Evolutionary conservation across 2,113 vertebrate genomes (phyloP), one percentile per base, ranked within the genome.

Genomic region (Muntiacus reevesi): DNA sequence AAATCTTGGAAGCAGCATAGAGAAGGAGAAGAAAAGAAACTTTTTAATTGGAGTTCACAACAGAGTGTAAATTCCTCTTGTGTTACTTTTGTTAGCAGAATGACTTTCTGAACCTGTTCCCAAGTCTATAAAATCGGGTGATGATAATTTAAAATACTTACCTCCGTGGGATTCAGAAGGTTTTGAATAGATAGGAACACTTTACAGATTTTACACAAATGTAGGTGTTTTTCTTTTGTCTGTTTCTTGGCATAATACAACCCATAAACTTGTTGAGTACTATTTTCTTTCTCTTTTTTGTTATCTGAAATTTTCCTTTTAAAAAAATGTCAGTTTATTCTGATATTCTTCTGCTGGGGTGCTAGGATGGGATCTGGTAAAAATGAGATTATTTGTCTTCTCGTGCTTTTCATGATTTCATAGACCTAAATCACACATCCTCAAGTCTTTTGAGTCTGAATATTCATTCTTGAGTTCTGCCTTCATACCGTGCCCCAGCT

Each of bases 121-220:
- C 64, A 90, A 85, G 36, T 93, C 64, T 86, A 30, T 83, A 87
- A 91, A 92, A 86, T 67, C 91, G 11, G 4, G 0, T 62, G 52
- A 40, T 78, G 76, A 57, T 40, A 90, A 89, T 52, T 36, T 95
- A 89, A 97, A 76, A 62, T 67, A 6, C 87, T 87, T 91, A 78
- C 4, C 47, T 84, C 27, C 28, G 0, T 50, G n/a, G 45, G 21
- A 3, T 67, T 94, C n/a, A 47, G 21, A 90, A 93, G 89, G 36
- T 83, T 89, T 52, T 71, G 82, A 79, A 57, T 59, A 82, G n/a
- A 62, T 62, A 30, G 14, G 43, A 60, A 91, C 28, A 13, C 83
- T 74, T 71, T 95, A 92, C n/a, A 83, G 78, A 89, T 89, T 95
- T 88, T 85, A 95, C 13, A 55, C 17, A 89, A 83, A 90, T 23